Conservation (phyloP, 2,113 vertebrate genomes). For the Centropus unirufus region DNA sequence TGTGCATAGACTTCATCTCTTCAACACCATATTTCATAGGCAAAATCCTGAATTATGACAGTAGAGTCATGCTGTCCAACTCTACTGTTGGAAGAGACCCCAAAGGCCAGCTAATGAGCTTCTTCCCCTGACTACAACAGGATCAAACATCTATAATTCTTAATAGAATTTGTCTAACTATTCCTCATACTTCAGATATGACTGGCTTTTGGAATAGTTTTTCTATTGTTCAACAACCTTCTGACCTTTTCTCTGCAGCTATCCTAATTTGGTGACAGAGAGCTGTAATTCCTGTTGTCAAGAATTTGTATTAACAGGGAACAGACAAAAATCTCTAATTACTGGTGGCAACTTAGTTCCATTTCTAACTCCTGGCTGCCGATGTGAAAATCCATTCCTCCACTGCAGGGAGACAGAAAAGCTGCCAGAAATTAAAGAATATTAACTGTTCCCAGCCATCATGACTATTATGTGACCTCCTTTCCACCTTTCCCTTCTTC, state of each 20-base stretch:
- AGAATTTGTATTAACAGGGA: neutral
- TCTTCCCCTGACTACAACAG: neutral
- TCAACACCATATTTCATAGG: neutral
- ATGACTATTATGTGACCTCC: neutral
- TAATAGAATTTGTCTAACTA: neutral
- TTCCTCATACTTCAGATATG: neutral
- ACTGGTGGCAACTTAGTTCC: neutral
- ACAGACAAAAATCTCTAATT: neutral
- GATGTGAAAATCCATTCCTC: neutral
- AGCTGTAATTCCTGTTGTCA: neutral
- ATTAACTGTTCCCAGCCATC: neutral
- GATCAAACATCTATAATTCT: neutral
- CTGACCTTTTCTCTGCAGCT: neutral
- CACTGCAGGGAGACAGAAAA: neutral
- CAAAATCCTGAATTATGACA: neutral
- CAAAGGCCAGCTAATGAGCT: neutral
- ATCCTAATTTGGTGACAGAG: neutral
- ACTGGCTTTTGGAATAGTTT: neutral
- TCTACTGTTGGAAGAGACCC: neutral
- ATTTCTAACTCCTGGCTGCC: neutral
- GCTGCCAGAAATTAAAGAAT: neutral
- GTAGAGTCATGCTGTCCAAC: neutral
- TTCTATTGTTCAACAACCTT: neutral
- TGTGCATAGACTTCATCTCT: neutral
- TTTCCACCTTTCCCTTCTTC: neutral